Conservation (phyloP, 2,113 vertebrate species). For the Setophaga petechia region DNA sequence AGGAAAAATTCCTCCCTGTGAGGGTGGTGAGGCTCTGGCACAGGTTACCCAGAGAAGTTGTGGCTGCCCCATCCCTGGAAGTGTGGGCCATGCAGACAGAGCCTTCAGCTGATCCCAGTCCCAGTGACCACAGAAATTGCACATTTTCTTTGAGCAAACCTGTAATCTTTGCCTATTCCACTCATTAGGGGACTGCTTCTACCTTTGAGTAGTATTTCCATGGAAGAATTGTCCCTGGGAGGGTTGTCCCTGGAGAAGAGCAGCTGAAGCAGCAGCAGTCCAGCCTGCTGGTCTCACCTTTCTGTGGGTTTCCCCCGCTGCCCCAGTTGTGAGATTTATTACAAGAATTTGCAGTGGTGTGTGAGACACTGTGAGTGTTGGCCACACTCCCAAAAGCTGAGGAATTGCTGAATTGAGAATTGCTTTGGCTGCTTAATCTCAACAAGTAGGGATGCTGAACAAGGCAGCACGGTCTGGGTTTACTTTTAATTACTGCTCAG, state of each 20-base stretch:
- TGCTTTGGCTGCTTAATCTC: slow-evolving; percentile 48
- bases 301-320: not conserved
- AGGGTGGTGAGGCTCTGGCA: not conserved
- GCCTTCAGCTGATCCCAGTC: not conserved
- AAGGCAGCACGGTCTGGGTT: slow-evolving; percentile 25
- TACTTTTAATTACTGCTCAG: slow-evolving; percentile 25
- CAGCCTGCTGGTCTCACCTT: slow-evolving; percentile 5
- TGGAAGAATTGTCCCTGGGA: not conserved
- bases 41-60: not conserved
- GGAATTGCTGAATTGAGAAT: slow-evolving; percentile 62
- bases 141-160: not conserved
- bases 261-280: not conserved
- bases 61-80: not conserved
- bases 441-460: not conserved
- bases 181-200: not conserved
- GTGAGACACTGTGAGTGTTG: slow-evolving; percentile 58
- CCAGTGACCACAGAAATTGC: not conserved
- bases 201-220: not conserved
- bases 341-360: slow-evolving; percentile 45
- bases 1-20: not conserved
- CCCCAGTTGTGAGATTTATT: slow-evolving; percentile 28
- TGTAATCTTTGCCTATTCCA: rapidly evolving
- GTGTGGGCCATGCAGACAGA: not conserved
- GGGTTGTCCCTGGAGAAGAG: not conserved
- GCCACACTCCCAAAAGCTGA: slow-evolving; percentile 33